These are phyloP conservation scores for Achroia grisella DNA, from an alignment of 1,140 invertebrate genomes.

Conservation along the genomic window DNA sequence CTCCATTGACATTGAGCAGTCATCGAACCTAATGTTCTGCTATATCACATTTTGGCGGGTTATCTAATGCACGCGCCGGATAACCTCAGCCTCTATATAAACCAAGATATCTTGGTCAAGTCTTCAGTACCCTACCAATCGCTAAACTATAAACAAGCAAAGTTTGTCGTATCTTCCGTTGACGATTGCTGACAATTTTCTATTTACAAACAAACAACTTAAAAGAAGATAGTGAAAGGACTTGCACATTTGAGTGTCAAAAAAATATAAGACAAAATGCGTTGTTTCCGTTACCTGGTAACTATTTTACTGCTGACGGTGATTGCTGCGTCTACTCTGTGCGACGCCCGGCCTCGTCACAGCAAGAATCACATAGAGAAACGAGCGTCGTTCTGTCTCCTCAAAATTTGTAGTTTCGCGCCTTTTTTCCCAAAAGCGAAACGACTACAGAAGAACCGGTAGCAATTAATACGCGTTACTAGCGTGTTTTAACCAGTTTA, in stretches of 20 bases:
- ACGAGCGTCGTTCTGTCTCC: neutral
- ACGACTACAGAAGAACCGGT: neutral
- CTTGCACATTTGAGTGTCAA: neutral
- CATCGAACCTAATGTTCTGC: constrained; percentile 49
- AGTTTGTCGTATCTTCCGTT: too few species aligned
- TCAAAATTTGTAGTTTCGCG: neutral
- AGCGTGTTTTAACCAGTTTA: too few species aligned
- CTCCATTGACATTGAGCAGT: constrained; percentile 55
- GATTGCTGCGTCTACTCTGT: neutral
- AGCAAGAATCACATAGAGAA: constrained; percentile 1
- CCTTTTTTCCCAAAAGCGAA: neutral
- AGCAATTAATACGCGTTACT: too few species aligned
- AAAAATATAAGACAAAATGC: neutral
- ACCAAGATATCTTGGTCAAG: constrained; percentile 25
- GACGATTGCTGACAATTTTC: too few species aligned
- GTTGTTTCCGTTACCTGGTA: neutral
- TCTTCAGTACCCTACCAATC: constrained; percentile 43
- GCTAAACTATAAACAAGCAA: constrained; percentile 29
- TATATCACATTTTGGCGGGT: constrained; percentile 49
- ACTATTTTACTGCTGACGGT: neutral
- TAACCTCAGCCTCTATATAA: constrained; percentile 54
- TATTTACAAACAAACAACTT: neutral
- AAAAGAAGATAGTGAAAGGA: neutral
- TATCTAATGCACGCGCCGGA: constrained; percentile 55
- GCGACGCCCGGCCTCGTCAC: neutral